phyloP scores from a whole-genome alignment of 1,140 invertebrate genomes.

The Chironomus tepperi region DNA sequence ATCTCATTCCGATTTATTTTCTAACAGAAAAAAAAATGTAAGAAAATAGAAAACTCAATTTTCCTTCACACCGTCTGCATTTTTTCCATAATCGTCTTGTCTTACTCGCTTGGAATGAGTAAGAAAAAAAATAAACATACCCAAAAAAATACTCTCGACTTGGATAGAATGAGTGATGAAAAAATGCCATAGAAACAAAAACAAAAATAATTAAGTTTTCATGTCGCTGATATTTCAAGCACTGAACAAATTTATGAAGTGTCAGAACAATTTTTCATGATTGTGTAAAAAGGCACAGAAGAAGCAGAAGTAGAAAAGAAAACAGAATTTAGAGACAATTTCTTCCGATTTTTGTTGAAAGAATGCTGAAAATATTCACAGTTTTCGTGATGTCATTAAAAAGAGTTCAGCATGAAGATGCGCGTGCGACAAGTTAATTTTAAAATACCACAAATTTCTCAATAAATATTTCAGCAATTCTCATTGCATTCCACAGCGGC shows the following conservation, averaged over 20 bases:
- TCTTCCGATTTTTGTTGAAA: background rate
- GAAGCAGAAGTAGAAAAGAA: background rate
- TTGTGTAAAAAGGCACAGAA: background rate
- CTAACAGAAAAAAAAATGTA: background rate
- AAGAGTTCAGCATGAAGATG: too few species aligned
- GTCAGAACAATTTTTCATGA: constrained; percentile 17
- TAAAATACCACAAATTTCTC: constrained; percentile 17
- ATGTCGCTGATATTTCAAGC: constrained; percentile 14
- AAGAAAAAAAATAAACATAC: background rate
- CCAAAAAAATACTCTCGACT: background rate
- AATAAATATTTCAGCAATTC: constrained; percentile 19
- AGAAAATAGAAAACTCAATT: background rate
- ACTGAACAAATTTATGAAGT: constrained; percentile 18
- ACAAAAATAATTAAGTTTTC: constrained; percentile 22
- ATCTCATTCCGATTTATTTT: too few species aligned
- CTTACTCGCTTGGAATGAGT: background rate
- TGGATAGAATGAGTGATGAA: background rate
- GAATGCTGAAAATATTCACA: background rate
- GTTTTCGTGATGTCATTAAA: too few species aligned
- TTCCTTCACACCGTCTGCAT: background rate
- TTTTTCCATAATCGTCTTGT: constrained; percentile 5
- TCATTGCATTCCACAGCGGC: background rate
- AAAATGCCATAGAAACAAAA: background rate
- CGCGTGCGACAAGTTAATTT: constrained; percentile 6
- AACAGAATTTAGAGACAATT: background rate